phyloP scores from a whole-genome alignment of 2,113 vertebrate genomes.

The Tragulus kanchil region DNA sequence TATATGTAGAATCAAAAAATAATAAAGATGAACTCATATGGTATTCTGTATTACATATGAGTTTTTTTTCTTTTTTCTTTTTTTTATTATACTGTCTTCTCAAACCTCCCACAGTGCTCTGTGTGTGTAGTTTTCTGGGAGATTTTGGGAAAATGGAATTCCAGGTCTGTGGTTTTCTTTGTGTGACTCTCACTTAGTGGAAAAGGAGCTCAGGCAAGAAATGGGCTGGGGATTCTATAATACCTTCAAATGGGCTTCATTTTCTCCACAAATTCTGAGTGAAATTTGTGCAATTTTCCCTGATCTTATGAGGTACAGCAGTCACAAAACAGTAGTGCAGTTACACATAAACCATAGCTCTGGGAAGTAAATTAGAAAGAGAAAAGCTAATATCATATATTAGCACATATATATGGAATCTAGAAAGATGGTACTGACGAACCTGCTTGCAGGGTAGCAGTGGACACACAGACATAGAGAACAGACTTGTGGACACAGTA shows the following conservation, averaged over 20 bases:
- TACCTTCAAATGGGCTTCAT: background rate
- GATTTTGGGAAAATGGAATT: background rate
- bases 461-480: background rate
- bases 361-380: background rate
- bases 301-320: background rate
- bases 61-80: background rate
- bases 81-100: background rate
- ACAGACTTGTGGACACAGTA: background rate
- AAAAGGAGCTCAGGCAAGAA: background rate
- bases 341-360: background rate
- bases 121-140: background rate
- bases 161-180: background rate
- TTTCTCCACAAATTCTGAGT: background rate
- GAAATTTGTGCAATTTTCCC: background rate
- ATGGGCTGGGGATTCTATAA: background rate
- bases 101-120: background rate
- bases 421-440: background rate
- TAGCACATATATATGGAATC: background rate
- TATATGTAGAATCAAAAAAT: background rate
- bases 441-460: background rate
- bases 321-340: background rate
- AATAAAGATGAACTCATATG: background rate
- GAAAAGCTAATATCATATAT: background rate
- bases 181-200: rapidly evolving
- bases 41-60: background rate